Evolutionary conservation across 2,797 vertebrate species (phyloP).

Genomic region (Xiphophorus birchmanni): DNA sequence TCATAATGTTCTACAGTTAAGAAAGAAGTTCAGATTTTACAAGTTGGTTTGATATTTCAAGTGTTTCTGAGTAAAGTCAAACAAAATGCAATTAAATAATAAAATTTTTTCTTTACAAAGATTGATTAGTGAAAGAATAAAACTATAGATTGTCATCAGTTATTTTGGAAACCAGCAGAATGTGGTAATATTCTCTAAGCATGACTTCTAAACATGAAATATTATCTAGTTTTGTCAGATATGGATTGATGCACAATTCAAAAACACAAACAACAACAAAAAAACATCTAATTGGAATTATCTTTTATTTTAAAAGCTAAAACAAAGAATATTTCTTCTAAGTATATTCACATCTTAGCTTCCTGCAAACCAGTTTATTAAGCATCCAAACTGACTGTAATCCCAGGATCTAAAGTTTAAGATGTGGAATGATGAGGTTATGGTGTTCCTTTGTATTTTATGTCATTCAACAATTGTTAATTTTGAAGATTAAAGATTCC

Average conservation of each 20-base stretch:
- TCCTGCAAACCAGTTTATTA: neutral
- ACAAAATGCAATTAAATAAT: neutral
- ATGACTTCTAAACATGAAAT: neutral
- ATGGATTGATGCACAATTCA: neutral
- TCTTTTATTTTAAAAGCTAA: neutral
- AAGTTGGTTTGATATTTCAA: neutral
- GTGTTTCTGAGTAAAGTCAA: neutral
- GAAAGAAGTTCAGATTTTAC: neutral
- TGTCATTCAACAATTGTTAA: neutral
- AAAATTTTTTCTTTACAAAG: neutral
- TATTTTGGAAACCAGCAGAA: neutral
- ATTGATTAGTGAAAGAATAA: neutral
- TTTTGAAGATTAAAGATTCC: neutral
- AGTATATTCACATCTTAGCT: neutral
- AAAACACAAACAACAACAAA: neutral
- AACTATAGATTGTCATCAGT: neutral
- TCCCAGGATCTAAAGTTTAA: neutral
- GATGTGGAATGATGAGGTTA: neutral
- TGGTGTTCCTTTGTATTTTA: neutral
- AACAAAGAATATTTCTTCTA: neutral
- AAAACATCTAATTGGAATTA: neutral
- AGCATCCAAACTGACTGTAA: neutral
- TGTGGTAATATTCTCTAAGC: neutral
- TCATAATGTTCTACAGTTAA: neutral
- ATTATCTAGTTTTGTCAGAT: neutral